Percentiles rank a stretch among this genome's conserved stretches.
These are phyloP conservation scores for Rhogogaster chlorosoma DNA, from an alignment of 2,888 invertebrate species.

Conservation along the genomic window DNA sequence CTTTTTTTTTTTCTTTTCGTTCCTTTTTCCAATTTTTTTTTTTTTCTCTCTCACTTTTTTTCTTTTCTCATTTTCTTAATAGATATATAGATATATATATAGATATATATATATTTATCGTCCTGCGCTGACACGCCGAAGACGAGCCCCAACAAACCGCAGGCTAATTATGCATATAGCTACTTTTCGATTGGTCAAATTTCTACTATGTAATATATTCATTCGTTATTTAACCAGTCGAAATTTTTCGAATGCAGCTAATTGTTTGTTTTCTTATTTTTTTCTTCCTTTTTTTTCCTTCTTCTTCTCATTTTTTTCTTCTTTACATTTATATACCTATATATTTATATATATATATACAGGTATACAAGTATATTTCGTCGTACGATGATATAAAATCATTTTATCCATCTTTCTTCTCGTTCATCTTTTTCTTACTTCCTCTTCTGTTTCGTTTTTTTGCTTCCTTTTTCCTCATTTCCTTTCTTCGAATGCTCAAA, in stretches of 20 bases:
- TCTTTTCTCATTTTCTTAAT: background rate
- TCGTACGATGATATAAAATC: constrained; percentile 3
- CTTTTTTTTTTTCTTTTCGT: background rate
- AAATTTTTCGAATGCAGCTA: constrained; percentile 38
- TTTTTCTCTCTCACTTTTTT: background rate
- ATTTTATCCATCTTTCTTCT: constrained; percentile 33
- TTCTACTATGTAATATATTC: constrained; percentile 12
- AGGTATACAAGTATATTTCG: background rate
- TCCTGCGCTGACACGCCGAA: constrained; percentile 5
- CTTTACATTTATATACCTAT: background rate
- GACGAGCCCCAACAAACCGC: constrained; percentile 32
- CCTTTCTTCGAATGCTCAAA: constrained; percentile 64
- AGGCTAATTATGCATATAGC: constrained; percentile 13
- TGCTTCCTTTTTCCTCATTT: constrained; percentile 47
- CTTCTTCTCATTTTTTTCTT: background rate
- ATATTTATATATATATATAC: background rate
- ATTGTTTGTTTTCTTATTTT: constrained; percentile 25
- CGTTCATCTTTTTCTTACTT: background rate
- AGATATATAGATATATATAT: background rate
- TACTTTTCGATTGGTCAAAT: constrained; percentile 44
- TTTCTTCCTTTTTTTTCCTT: background rate
- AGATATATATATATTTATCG: background rate
- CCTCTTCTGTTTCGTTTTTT: background rate
- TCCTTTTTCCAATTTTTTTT: too few species aligned
- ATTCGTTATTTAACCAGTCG: constrained; percentile 40